Base-by-base conservation (phyloP, 2,797 vertebrate genomes). In the Anolis apletophallus region DNA sequence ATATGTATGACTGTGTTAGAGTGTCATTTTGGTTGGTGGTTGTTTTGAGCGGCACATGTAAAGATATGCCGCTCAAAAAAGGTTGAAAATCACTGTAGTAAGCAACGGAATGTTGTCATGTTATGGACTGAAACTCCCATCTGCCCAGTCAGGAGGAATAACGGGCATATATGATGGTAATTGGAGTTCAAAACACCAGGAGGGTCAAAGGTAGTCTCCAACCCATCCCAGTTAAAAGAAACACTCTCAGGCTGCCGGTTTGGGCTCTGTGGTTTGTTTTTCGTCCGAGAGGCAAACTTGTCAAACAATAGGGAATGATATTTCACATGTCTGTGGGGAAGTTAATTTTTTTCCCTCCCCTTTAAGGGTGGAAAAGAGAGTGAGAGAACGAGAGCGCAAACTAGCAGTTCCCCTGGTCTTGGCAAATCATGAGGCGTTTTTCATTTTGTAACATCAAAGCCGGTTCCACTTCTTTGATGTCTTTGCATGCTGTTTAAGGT, bases 401-500 rank as follows among this genome's bases (percentile, higher is more conserved):
- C 96, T 96, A 97, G 96, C 98, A 97, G 97, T 98, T 98, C 96
- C 97, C 96, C 96, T 97, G 96, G 97, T 97, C 97, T 98, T 97
- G 97, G 97, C 95, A 98, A 98, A 98, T 98, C 98, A 98, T 97
- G 97, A 97, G 97, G 97, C 97, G 96, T 97, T 97, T 98, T 98
- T 98, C 98, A 98, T 98, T 98, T 97, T 97, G 96, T 96, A 97
- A 97, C 98, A 98, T 99, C 97, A 99, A 99, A 99, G 98, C 94
- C 95, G 90, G 96, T 95, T 94, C 92, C 96, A 91, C 96, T 94
- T 95, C 98, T 99, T 98, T 99, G 98, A 99, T 98, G 98, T 98
- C 97, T 97, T 97, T 96, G 95, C 98, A 97, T 98, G 98, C 98
- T 98, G 98, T 98, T 98, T 98, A 98, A 98, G 98, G 98, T 98